These are phyloP conservation scores for Aelia acuminata DNA, from an alignment of 2,888 invertebrate species.

Conservation along the genomic window DNA sequence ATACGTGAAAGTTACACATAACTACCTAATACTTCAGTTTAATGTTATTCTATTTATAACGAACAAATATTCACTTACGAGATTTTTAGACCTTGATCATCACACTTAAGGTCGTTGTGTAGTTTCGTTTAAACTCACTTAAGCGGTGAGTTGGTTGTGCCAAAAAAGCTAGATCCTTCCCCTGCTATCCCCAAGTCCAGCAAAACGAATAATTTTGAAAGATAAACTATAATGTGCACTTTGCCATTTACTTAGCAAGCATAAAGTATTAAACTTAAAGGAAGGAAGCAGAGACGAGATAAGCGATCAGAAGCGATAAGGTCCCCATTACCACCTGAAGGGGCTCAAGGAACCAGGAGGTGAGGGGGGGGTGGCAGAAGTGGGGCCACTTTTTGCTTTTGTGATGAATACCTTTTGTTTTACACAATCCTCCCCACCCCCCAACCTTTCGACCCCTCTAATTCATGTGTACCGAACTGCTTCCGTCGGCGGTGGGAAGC, in stretches of 20 bases:
- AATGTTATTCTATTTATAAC: no score
- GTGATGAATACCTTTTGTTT: slow-evolving; percentile 42
- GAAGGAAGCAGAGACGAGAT: background rate
- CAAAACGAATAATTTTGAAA: no score
- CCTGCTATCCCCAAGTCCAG: no score
- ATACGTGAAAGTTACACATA: no score
- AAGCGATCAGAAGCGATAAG: slow-evolving; percentile 27
- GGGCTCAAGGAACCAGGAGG: background rate
- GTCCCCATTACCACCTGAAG: slow-evolving; percentile 8
- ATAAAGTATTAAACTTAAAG: background rate
- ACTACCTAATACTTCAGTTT: no score
- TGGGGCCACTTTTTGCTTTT: slow-evolving; percentile 30
- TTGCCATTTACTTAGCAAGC: background rate
- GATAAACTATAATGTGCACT: no score
- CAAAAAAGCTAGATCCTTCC: no score
- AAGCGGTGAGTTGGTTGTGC: no score
- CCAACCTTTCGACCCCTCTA: slow-evolving; percentile 1
- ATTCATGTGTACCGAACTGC: slow-evolving; percentile 19
- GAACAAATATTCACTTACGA: no score
- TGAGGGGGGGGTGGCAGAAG: background rate
- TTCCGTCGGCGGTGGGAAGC: background rate
- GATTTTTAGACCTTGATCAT: no score
- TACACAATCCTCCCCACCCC: slow-evolving; percentile 38
- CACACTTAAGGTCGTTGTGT: no score
- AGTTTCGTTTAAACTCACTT: no score